Conservation (phyloP, 2,797 vertebrate species). For the Hyperoplus immaculatus region DNA sequence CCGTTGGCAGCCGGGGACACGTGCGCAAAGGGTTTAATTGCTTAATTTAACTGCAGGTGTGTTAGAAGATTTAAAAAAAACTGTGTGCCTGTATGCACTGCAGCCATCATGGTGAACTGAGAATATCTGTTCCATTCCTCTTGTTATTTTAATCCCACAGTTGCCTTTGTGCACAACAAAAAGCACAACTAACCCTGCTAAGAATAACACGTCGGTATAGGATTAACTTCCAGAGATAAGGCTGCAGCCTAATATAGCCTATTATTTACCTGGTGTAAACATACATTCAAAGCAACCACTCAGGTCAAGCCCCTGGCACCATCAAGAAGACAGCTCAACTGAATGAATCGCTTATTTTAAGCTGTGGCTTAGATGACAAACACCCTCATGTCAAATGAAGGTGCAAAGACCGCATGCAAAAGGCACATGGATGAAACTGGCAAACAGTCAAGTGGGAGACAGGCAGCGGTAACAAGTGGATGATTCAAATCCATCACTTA, state of each 20-base stretch:
- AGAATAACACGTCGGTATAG: background rate
- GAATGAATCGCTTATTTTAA: slow-evolving; percentile 65
- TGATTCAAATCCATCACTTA: slow-evolving; percentile 61
- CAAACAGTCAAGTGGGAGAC: background rate
- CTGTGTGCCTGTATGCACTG: background rate
- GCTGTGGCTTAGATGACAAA: slow-evolving; percentile 48
- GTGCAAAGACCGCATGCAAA: slow-evolving; percentile 1
- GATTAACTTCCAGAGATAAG: slow-evolving; percentile 48
- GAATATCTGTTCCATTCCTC: background rate
- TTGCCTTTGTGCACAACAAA: slow-evolving; percentile 1
- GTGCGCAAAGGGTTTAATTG: slow-evolving; percentile 8
- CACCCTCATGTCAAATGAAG: slow-evolving; percentile 37
- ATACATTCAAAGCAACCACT: slow-evolving; percentile 26
- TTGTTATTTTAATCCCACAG: background rate
- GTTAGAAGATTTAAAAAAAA: background rate
- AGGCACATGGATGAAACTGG: background rate
- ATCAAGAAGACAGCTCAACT: slow-evolving; percentile 52
- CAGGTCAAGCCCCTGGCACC: slow-evolving; percentile 37
- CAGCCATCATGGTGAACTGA: background rate
- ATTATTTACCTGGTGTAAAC: slow-evolving; percentile 28
- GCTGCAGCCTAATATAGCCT: slow-evolving; percentile 6
- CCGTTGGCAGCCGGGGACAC: slow-evolving; percentile 25
- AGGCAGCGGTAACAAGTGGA: slow-evolving; percentile 43
- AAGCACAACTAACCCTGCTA: background rate
- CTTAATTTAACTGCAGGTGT: slow-evolving; percentile 29